phyloP scores from a whole-genome alignment of 2,113 vertebrate genomes.

The Chunga burmeisteri region DNA sequence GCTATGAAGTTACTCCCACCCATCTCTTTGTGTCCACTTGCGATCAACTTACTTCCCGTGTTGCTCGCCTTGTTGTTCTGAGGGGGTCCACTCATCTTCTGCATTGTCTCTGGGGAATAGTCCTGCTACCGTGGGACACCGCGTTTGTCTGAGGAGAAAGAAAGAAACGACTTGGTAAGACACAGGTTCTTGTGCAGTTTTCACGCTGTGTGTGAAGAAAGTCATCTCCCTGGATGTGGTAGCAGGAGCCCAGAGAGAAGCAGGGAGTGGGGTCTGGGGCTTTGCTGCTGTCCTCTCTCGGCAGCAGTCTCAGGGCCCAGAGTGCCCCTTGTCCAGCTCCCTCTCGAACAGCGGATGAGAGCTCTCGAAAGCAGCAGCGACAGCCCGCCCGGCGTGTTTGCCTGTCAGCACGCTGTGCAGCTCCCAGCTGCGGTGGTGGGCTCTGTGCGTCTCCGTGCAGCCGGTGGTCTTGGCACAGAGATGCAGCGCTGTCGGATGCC shows the following conservation, averaged over 20 bases:
- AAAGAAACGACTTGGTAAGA: background rate
- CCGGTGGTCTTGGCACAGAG: background rate
- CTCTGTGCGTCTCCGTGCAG: background rate
- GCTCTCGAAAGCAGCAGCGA: background rate
- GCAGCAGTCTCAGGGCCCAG: background rate
- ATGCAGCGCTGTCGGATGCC: background rate
- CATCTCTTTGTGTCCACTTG: background rate
- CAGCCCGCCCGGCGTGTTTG: accelerated
- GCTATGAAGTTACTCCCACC: constrained; percentile 75
- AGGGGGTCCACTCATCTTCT: background rate
- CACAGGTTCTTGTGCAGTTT: accelerated
- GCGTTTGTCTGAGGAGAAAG: background rate
- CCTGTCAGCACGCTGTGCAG: background rate
- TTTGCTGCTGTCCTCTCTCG: background rate
- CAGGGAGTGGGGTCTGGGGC: background rate
- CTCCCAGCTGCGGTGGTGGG: background rate
- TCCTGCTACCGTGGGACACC: background rate
- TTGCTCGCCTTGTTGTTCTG: background rate
- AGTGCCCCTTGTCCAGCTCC: background rate
- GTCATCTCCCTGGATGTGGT: background rate
- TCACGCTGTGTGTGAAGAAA: background rate
- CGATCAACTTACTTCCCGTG: accelerated
- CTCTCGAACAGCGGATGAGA: accelerated
- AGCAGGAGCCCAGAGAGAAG: background rate
- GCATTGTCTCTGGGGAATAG: background rate